A percentile compares a stretch with the other conserved stretches of the same genome.
Evolutionary conservation across 2,113 vertebrate genomes (phyloP).

Genomic region (Microcebus tavaratra): DNA sequence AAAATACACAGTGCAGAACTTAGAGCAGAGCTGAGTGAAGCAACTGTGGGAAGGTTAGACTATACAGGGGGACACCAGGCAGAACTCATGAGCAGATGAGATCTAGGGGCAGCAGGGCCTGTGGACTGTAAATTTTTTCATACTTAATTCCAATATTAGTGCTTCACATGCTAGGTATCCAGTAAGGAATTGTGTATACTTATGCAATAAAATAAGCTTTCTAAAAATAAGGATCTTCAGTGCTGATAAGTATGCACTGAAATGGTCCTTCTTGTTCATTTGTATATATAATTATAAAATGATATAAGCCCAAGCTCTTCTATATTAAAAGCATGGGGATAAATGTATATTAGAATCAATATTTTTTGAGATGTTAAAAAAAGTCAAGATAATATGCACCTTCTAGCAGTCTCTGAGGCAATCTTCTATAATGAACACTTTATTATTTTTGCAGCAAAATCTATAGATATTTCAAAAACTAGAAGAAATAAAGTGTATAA

Average conservation of each 20-base stretch:
- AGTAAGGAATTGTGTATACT: not conserved
- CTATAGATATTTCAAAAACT: not conserved
- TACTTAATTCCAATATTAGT: not conserved
- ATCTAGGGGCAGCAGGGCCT: not conserved
- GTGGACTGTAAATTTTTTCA: not conserved
- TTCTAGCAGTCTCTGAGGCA: not conserved
- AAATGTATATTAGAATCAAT: not conserved
- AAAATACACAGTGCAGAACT: not conserved
- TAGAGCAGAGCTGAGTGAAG: not conserved
- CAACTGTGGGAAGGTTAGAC: not conserved
- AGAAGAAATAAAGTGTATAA: not conserved
- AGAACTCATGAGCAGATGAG: not conserved
- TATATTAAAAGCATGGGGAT: not conserved
- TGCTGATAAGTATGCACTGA: not conserved
- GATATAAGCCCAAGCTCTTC: not conserved
- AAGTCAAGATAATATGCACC: not conserved
- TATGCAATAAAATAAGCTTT: not conserved
- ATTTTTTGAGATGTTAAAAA: not conserved
- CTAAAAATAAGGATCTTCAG: not conserved
- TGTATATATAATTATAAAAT: not conserved
- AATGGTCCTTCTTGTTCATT: not conserved
- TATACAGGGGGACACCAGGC: not conserved
- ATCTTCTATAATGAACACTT: not conserved
- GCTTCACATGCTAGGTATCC: not conserved
- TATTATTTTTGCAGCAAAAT: slow-evolving; percentile 12